Conservation (phyloP, 2,888 invertebrate genomes). For the Thecocarcelia acutangulata region DNA sequence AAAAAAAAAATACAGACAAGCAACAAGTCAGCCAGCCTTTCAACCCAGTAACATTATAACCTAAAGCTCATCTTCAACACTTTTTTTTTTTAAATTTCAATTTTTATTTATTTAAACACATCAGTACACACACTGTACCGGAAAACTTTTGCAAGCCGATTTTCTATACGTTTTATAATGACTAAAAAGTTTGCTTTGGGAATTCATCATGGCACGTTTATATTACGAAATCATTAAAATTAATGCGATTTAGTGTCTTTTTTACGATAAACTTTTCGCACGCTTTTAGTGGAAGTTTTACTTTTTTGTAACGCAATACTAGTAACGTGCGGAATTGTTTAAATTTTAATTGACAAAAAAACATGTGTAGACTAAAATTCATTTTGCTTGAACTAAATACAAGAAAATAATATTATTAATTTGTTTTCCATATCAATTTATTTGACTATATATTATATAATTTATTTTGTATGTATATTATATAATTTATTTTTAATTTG, state of each 20-base stretch:
- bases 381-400: no score
- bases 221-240: slow-evolving; percentile 47
- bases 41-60: slow-evolving; percentile 34
- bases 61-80: slow-evolving; percentile 39
- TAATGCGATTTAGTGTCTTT: slow-evolving; percentile 18
- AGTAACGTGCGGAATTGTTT: slow-evolving; percentile 2
- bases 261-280: slow-evolving; percentile 15
- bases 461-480: no score
- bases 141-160: slow-evolving; percentile 7
- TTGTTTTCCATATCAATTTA: no score
- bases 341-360: slow-evolving; percentile 14
- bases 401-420: no score
- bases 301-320: slow-evolving; percentile 15
- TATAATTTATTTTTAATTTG: no score
- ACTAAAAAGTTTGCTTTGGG: slow-evolving; percentile 13
- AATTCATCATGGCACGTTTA: slow-evolving; percentile 25
- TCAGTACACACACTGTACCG: background rate
- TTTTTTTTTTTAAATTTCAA: slow-evolving; percentile 5
- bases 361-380: background rate
- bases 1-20: slow-evolving; percentile 21
- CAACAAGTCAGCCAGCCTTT: background rate
- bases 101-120: slow-evolving; percentile 11
- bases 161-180: slow-evolving; percentile 7
- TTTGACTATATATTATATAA: no score
- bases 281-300: slow-evolving; percentile 8